Percentiles rank a stretch among this genome's conserved stretches.
These are phyloP conservation scores for Megalops cyprinoides DNA, from an alignment of 2,797 vertebrate species.

Conservation along the genomic window DNA sequence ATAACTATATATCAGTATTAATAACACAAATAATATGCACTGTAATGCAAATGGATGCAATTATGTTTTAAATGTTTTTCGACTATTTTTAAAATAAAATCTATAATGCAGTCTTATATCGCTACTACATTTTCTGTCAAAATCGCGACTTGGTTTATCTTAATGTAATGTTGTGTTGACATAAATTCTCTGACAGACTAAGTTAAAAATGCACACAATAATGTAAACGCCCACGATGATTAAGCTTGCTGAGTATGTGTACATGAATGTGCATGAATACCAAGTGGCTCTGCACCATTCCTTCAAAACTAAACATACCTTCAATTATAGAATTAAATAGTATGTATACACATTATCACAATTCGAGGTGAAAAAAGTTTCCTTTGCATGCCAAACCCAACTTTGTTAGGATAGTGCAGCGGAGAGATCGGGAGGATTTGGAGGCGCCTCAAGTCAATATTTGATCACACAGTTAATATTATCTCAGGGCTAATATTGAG, in stretches of 20 bases:
- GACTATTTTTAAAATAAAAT: neutral
- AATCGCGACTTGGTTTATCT: too few relatives aligned
- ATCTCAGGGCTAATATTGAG: slow-evolving; percentile 97
- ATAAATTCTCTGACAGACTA: neutral
- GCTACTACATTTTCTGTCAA: too few relatives aligned
- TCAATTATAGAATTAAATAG: slow-evolving; percentile 52
- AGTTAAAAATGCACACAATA: neutral
- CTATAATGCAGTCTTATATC: too few relatives aligned
- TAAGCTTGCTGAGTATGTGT: neutral
- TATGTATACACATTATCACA: slow-evolving; percentile 60
- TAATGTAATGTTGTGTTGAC: too few relatives aligned
- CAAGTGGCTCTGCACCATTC: neutral
- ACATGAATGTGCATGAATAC: neutral
- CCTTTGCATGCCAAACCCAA: slow-evolving; percentile 77
- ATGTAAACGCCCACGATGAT: neutral
- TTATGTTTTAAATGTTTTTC: neutral
- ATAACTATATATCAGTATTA: neutral
- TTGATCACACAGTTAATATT: slow-evolving; percentile 97
- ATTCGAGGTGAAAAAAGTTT: slow-evolving; percentile 65
- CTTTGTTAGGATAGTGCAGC: slow-evolving; percentile 88
- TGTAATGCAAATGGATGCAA: neutral
- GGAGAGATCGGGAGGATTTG: slow-evolving; percentile 94
- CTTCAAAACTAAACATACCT: slow-evolving; percentile 15
- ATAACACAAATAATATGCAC: neutral
- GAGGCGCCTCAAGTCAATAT: slow-evolving; percentile 96